These are phyloP conservation scores for Chrysoperla carnea DNA, from an alignment of 1,140 invertebrate species.

Conservation along the genomic window DNA sequence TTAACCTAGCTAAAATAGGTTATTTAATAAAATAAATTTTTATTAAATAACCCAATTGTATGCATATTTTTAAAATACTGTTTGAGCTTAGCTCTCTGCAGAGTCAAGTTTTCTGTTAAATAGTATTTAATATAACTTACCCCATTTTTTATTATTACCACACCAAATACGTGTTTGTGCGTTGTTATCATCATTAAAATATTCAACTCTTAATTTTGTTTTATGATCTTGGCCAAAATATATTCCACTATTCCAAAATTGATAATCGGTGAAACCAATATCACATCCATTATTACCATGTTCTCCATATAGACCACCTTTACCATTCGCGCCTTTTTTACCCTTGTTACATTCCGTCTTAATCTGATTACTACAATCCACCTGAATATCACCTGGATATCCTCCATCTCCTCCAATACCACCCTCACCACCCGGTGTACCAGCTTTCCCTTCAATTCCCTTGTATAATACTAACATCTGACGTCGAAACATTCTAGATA, in stretches of 20 bases:
- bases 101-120: too few relatives aligned
- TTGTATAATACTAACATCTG: not conserved
- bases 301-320: conserved; percentile 1
- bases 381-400: conserved; percentile 3
- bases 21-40: too few relatives aligned
- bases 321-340: conserved; percentile 1
- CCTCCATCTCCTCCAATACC: conserved; percentile 8
- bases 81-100: too few relatives aligned
- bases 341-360: not conserved
- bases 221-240: not conserved
- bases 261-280: conserved; percentile 4
- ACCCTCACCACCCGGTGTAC: conserved; percentile 6
- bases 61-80: too few relatives aligned
- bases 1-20: too few relatives aligned
- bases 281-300: conserved; percentile 5
- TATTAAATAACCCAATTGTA: too few relatives aligned
- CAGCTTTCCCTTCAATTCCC: conserved; percentile 5
- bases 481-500: not conserved
- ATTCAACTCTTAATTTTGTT: not conserved
- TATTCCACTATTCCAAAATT: not conserved
- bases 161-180: too few relatives aligned
- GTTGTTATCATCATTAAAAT: too few relatives aligned
- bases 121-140: too few relatives aligned
- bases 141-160: too few relatives aligned
- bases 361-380: conserved; percentile 2